Evolutionary conservation across 2,797 vertebrate species (phyloP).

Genomic region (Enteromius anoplus): DNA sequence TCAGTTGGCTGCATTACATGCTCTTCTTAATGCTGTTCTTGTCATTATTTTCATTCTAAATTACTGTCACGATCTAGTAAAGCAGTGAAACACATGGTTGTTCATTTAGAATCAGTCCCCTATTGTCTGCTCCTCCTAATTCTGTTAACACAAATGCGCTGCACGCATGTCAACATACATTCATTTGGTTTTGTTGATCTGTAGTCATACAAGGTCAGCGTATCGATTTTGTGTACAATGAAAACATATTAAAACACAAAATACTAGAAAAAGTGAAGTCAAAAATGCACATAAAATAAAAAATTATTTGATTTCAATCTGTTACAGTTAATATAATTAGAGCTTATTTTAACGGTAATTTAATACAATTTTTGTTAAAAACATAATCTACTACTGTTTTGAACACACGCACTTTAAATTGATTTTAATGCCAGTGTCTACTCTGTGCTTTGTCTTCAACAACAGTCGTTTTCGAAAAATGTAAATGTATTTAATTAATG

Average conservation of each 20-base stretch:
- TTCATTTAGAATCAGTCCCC: neutral
- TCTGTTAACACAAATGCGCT: neutral
- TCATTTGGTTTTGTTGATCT: neutral
- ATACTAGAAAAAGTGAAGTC: neutral
- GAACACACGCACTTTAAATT: neutral
- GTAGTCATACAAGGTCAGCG: neutral
- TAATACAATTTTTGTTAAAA: neutral
- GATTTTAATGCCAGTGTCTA: neutral
- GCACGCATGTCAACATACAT: neutral
- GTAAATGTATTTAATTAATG: neutral
- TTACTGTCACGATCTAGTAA: neutral
- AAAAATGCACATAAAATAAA: neutral
- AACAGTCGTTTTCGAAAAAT: neutral
- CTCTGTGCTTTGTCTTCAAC: neutral
- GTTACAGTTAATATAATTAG: neutral
- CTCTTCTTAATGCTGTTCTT: neutral
- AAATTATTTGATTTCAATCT: neutral
- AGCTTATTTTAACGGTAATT: neutral
- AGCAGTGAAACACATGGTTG: neutral
- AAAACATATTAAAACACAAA: neutral
- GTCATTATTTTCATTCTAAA: slow-evolving; percentile 8
- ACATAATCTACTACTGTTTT: neutral
- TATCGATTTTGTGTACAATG: neutral
- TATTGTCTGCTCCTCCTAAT: slow-evolving; percentile 1
- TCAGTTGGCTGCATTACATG: slow-evolving; percentile 10